Evolutionary conservation across 2,113 vertebrate species (phyloP).

Genomic region (Vicugna pacos): DNA sequence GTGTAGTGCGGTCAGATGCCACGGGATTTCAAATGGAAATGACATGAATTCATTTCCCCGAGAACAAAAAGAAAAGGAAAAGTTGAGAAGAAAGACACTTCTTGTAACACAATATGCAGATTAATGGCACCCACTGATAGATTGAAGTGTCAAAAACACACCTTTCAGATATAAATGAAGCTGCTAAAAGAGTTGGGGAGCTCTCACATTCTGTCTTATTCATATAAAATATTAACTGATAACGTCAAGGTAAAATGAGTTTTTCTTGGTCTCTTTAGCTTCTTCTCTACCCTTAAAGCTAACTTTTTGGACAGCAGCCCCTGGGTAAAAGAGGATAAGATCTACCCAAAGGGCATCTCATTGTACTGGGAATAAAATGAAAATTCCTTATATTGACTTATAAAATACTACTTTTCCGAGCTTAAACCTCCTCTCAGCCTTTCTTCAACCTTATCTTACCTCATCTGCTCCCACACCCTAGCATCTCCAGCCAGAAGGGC

Average conservation of each 20-base stretch:
- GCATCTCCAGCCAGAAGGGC: background rate
- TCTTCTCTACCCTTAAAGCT: background rate
- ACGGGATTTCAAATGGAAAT: conserved; percentile 77
- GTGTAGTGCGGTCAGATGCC: conserved; percentile 68
- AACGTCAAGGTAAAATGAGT: conserved; percentile 30
- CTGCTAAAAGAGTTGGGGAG: background rate
- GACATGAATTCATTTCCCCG: conserved; percentile 77
- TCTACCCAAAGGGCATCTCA: background rate
- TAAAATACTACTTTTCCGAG: background rate
- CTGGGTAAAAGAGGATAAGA: background rate
- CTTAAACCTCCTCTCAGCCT: background rate
- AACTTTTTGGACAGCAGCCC: background rate
- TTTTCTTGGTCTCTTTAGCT: background rate
- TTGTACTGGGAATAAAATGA: background rate
- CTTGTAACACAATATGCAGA: conserved; percentile 67
- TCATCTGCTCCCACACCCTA: background rate
- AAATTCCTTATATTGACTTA: background rate
- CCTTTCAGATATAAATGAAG: conserved; percentile 62
- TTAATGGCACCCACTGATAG: conserved; percentile 63
- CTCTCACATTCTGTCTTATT: background rate
- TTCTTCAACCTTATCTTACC: background rate
- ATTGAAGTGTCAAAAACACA: conserved; percentile 53
- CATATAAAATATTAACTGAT: conserved; percentile 35
- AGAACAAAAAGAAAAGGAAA: conserved; percentile 73
- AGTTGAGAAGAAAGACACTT: conserved; percentile 61